These are phyloP conservation scores for Microctonus aethiopoides DNA, from an alignment of 2,888 invertebrate genomes.

Conservation along the genomic window DNA sequence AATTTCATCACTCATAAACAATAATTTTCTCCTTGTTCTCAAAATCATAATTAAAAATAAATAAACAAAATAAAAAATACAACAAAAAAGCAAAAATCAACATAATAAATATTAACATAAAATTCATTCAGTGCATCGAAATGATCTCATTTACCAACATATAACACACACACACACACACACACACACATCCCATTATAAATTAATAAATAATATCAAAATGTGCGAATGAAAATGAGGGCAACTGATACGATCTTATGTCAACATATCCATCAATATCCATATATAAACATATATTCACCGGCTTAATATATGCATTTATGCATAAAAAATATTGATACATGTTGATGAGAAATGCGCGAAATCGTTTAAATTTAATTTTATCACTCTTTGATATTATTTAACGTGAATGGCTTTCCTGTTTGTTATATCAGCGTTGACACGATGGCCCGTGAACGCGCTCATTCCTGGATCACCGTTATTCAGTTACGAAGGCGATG, in stretches of 20 bases:
- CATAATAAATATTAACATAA: not conserved
- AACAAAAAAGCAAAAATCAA: not conserved
- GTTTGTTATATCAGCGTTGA: slow-evolving; percentile 43
- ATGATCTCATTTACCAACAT: no score
- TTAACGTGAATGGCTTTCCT: slow-evolving; percentile 18
- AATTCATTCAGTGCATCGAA: no score
- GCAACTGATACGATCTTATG: not conserved
- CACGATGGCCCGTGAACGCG: slow-evolving; percentile 61
- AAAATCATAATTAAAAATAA: no score
- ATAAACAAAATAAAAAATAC: not conserved
- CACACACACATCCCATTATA: not conserved
- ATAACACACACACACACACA: not conserved
- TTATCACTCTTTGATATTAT: slow-evolving; percentile 6
- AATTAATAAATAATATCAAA: not conserved
- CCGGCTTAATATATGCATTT: no score
- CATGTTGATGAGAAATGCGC: not conserved
- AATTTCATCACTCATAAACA: no score
- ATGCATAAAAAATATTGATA: not conserved
- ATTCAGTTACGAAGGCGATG: slow-evolving; percentile 61
- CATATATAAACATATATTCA: not conserved
- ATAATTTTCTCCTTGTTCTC: no score
- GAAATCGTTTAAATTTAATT: slow-evolving; percentile 20
- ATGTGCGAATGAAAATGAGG: not conserved
- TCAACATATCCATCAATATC: not conserved
- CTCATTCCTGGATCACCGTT: slow-evolving; percentile 62